Base-by-base conservation (phyloP, 2,888 invertebrate genomes). In the Apotomis capreana region DNA sequence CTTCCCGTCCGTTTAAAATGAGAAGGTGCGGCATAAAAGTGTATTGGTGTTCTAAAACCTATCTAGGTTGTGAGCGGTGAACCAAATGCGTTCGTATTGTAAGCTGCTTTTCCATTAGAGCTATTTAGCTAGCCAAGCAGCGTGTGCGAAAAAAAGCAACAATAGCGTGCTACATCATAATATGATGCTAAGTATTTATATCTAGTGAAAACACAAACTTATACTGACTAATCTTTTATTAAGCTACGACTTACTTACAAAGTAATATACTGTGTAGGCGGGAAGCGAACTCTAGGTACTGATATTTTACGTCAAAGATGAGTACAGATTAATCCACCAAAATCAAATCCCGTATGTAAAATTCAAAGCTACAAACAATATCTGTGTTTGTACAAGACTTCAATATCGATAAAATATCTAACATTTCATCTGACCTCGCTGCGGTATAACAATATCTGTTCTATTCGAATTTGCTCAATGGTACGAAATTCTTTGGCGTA, bases 401-500 rank as follows among this genome's bases (percentile, higher is more conserved):
- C 15, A 37, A 58, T 49, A 61, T 63, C 36, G 5, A 61, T 70
- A 65, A 70, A 65, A 70, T 59, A 46, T 65, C 54, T 54, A 54
- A 70, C 13, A 55, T 65, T 37, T 37, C 61, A 57, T 37, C 49
- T 15, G 49, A 54, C 64, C 65, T 13, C 69, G 13, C 59, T 46
- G 44, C 51, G 40, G 58, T 52, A 60, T 37, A 65, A 65, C 46
- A 60, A 64, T 64, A 70, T 65, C 63, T 37, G 37, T 60, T 70
- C 54, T 44, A 60, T 65, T 60, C 40, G 46, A 70, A 54, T 70
- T 60, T 70, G 60, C n/a, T 54, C 59, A 54, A 64, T 36, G 54
- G 59, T 54, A 64, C 49, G 49, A 60, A 70, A 65, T 70, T 67
- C 65, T 67, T 65, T 65, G 70, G 59, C 37, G 59, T 46, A 49